Percentiles rank a stretch among this genome's conserved stretches.
These are phyloP conservation scores for Luidia sarsii DNA, from an alignment of 53 echinoderm and acorn worm genomes.

Conservation along the genomic window DNA sequence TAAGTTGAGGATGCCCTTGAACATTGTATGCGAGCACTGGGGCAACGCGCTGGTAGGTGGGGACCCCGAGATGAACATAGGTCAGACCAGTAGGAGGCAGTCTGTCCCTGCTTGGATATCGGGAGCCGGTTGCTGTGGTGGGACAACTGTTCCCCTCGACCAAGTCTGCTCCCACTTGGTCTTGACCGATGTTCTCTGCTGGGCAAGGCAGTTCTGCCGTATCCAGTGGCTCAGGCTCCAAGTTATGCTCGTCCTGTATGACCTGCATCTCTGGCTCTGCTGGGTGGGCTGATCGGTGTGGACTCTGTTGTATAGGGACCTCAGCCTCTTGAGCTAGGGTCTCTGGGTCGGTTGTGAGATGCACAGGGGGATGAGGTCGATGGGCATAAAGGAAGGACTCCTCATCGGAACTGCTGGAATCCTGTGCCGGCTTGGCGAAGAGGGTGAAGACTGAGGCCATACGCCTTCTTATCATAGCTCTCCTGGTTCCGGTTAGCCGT, in stretches of 20 bases:
- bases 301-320: not conserved
- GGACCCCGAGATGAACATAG: constrained; percentile 16
- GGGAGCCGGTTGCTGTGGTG: not conserved
- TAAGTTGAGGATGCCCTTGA: not conserved
- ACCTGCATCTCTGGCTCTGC: not conserved
- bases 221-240: not conserved
- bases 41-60: not conserved
- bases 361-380: not conserved
- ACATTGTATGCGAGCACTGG: not conserved
- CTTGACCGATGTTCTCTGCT: not conserved
- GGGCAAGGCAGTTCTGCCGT: not conserved
- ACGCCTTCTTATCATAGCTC: constrained; percentile 18
- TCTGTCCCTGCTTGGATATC: constrained; percentile 26
- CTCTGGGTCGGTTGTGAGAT: not conserved
- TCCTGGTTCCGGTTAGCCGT: not conserved
- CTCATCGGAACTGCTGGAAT: not conserved
- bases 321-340: not conserved
- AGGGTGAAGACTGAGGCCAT: not conserved
- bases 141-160: not conserved
- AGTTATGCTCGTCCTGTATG: not conserved
- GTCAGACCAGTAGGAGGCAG: constrained; percentile 16
- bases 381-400: not conserved
- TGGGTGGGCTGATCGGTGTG: not conserved
- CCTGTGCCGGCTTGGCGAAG: not conserved
- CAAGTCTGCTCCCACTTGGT: not conserved